These are phyloP conservation scores for Galago senegalensis DNA, from an alignment of 2,797 vertebrate genomes.

Conservation along the genomic window DNA sequence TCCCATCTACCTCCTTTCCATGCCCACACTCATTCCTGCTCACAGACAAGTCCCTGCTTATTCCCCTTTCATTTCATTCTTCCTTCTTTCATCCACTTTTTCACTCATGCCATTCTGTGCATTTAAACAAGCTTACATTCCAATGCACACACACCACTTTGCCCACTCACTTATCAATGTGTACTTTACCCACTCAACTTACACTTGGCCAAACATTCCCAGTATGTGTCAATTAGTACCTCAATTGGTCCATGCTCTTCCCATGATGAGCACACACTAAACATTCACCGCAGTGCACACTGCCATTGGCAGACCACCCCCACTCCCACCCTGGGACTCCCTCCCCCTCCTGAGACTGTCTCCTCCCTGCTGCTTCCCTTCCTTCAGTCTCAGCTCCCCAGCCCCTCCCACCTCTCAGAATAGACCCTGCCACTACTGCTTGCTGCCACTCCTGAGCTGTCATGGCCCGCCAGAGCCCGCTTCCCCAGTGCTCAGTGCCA, in stretches of 20 bases:
- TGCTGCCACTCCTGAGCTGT: conserved; percentile 69
- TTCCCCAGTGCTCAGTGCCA: conserved; percentile 68
- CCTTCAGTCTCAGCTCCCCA: conserved; percentile 23
- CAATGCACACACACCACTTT: fast-evolving
- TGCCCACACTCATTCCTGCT: conserved; percentile 49
- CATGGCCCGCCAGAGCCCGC: conserved; percentile 70
- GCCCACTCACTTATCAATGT: neutral
- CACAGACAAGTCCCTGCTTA: conserved; percentile 57
- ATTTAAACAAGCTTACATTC: neutral
- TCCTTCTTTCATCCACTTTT: conserved; percentile 28
- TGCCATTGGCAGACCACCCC: neutral
- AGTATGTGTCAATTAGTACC: neutral
- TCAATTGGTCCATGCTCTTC: neutral
- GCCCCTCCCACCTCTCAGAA: conserved; percentile 81
- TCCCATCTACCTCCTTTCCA: neutral
- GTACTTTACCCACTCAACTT: neutral
- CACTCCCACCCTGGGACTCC: neutral
- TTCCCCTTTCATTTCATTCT: neutral
- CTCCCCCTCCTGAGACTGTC: neutral
- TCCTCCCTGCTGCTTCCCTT: conserved; percentile 26
- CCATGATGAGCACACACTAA: neutral
- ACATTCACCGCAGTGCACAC: neutral
- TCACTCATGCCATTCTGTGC: conserved; percentile 9
- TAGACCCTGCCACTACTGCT: conserved; percentile 70
- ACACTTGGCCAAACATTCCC: neutral